These are phyloP conservation scores for Paralvinella palmiformis DNA, from an alignment of 1,140 invertebrate species.

Conservation along the genomic window DNA sequence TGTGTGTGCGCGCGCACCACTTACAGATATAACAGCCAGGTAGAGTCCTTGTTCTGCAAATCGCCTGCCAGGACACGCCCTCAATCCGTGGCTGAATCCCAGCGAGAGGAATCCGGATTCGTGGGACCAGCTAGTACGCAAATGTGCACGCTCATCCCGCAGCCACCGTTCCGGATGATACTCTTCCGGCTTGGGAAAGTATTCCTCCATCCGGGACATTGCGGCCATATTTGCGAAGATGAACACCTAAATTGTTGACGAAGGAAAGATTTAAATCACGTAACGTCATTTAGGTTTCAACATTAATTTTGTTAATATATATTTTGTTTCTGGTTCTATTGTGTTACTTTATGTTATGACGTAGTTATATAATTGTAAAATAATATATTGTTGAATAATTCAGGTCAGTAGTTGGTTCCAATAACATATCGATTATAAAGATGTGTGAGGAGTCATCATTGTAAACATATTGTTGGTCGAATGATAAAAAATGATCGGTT, in stretches of 20 bases:
- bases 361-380: too few relatives aligned
- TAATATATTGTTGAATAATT: too few relatives aligned
- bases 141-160: conserved; percentile 56
- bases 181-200: conserved; percentile 32
- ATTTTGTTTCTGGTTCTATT: conserved; percentile 30
- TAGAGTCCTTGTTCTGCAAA: conserved; percentile 84
- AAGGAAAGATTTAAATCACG: not conserved
- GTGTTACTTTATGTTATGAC: too few relatives aligned
- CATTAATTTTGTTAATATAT: conserved; percentile 4
- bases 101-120: conserved; percentile 41
- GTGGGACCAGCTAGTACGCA: conserved; percentile 1
- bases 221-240: conserved; percentile 26
- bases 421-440: too few relatives aligned
- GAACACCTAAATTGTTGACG: conserved; percentile 9
- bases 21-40: conserved; percentile 69
- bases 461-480: too few relatives aligned
- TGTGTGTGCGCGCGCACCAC: too few relatives aligned
- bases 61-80: conserved; percentile 79
- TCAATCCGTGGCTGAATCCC: conserved; percentile 82
- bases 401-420: too few relatives aligned
- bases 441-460: too few relatives aligned
- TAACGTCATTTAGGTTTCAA: not conserved
- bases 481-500: too few relatives aligned
- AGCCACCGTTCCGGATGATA: conserved; percentile 44
- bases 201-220: conserved; percentile 31